Base-by-base conservation (phyloP, 2,888 invertebrate genomes). In the Julus scandinavius region DNA sequence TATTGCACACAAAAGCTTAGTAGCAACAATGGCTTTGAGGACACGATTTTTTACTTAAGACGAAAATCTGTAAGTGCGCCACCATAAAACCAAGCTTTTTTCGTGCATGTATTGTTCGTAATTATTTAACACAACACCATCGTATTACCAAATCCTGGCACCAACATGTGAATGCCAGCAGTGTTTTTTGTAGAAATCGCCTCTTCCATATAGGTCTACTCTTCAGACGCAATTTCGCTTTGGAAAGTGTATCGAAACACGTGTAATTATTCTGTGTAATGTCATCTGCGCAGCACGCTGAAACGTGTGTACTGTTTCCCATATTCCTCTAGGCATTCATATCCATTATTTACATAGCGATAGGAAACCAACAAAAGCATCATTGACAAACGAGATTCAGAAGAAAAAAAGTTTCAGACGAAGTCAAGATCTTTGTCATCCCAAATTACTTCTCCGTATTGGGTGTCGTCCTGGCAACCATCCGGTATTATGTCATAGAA, bases 51-150 rank as follows among this genome's bases (percentile, higher is more conserved):
- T 72, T 72, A 72, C 72, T 72, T 72, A 29, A 72, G 72, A 29
- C 72, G 72, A 72, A 72, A 72, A 72, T 29, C 20, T 3, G 20
- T 29, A 72, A 72, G 72, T 29, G 72, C 72, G 72, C 0, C 72
- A 5, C n/a, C 72, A 29, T 72, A 72, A 72, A 72, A 29, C 20
- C 7, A 29, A 29, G n/a, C 4, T 72, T 72, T 72, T 72, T 72
- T 72, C 72, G 20, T n/a, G n/a, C n/a, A n/a, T 29, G 72, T 72
- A 72, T 72, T 72, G 72, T 72, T 72, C 58, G 58, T 72, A 72
- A 72, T 17, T 58, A 58, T 58, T 58, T 58, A 58, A 54, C n/a
- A 15, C 72, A 72, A 72, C 72, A 72, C 29, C 20, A 29, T 72
- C 7, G 20, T 29, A 29, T 72, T 72, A 29, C 72, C 29, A 29